phyloP scores from a whole-genome alignment of 2,113 vertebrate genomes.

The Corythoichthys haematopterus region DNA sequence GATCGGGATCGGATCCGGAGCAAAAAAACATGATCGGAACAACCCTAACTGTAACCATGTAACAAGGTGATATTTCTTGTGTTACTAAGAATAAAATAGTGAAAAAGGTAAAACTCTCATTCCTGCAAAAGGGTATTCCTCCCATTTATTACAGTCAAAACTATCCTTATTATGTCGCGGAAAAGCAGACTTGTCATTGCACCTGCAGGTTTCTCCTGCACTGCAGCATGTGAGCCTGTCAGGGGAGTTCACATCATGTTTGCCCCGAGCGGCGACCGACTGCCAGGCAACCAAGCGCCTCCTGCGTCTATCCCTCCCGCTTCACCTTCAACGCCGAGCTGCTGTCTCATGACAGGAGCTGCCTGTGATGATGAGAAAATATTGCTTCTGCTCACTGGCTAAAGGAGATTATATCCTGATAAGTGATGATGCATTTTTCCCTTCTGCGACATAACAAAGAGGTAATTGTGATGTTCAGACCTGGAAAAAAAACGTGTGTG shows the following conservation, averaged over 20 bases:
- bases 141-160: not conserved
- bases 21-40: too few species aligned
- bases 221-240: slow-evolving; percentile 40
- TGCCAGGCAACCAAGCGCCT: slow-evolving; percentile 25
- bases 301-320: slow-evolving; percentile 19
- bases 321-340: slow-evolving; percentile 33
- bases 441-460: slow-evolving; percentile 48
- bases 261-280: slow-evolving; percentile 20
- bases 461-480: slow-evolving; percentile 7
- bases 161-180: not conserved
- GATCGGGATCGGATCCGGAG: too few species aligned
- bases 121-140: not conserved
- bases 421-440: not conserved
- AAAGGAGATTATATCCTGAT: slow-evolving; percentile 3
- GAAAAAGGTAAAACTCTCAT: not conserved
- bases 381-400: not conserved
- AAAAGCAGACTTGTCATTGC: slow-evolving; percentile 6
- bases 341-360: slow-evolving; percentile 5
- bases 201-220: slow-evolving; percentile 41
- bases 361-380: slow-evolving; percentile 21
- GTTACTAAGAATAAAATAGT: not conserved
- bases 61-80: not conserved
- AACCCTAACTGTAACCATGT: not conserved
- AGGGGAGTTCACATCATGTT: slow-evolving; percentile 34
- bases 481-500: not conserved